These are phyloP conservation scores for Cancer borealis DNA, from an alignment of 2,888 invertebrate genomes.

Conservation along the genomic window DNA sequence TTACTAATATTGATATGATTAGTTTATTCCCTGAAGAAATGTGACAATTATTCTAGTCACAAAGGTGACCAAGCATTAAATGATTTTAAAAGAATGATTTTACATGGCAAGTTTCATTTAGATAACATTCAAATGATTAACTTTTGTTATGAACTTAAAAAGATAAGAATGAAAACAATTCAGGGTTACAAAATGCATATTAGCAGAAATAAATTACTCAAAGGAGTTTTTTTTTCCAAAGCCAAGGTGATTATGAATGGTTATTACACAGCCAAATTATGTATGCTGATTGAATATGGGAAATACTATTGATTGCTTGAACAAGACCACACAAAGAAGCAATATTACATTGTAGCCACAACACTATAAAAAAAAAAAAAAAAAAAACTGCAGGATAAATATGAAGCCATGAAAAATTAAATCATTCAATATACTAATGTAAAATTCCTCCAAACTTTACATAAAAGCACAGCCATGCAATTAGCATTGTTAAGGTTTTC, in stretches of 20 bases:
- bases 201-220: not conserved
- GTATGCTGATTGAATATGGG: not conserved
- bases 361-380: not conserved
- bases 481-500: not conserved
- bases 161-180: not conserved
- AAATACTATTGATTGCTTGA: not conserved
- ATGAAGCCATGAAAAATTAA: not conserved
- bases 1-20: not conserved
- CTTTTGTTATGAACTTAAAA: not conserved
- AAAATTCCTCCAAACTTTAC: not conserved
- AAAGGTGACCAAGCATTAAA: not conserved
- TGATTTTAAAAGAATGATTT: not conserved
- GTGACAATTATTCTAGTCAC: not conserved
- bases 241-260: not conserved
- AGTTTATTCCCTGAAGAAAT: not conserved
- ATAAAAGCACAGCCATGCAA: conserved; percentile 24
- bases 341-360: not conserved
- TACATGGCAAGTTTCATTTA: not conserved
- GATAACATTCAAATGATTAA: not conserved
- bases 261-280: not conserved
- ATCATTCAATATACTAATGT: not conserved
- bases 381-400: not conserved
- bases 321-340: conserved; percentile 26
- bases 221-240: not conserved
- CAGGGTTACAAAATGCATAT: conserved; percentile 10